These are phyloP conservation scores for Xestia sexstrigata DNA, from an alignment of 2,888 invertebrate genomes.

Conservation along the genomic window DNA sequence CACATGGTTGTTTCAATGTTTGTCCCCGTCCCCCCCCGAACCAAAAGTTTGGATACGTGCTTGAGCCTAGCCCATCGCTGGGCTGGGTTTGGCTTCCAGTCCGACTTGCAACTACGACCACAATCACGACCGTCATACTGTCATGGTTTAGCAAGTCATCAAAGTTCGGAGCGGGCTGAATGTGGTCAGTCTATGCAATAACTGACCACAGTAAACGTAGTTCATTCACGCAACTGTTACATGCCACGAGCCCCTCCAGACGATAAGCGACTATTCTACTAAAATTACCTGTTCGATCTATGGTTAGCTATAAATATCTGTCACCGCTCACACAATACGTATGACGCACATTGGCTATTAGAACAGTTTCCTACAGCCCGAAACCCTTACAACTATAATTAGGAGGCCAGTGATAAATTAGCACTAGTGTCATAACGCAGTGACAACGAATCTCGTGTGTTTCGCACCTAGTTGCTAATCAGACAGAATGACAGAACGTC, in stretches of 20 bases:
- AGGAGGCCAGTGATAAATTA: conserved; percentile 58
- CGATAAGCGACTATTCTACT: conserved; percentile 15
- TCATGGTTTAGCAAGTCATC: neutral
- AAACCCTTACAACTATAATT: conserved; percentile 55
- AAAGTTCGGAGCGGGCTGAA: neutral
- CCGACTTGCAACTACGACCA: neutral
- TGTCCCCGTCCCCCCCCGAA: no score
- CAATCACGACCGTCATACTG: neutral
- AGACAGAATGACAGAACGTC: conserved; percentile 21
- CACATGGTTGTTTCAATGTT: no score
- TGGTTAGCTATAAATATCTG: conserved; percentile 48
- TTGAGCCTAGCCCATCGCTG: neutral
- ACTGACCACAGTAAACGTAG: neutral
- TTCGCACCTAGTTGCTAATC: conserved; percentile 55
- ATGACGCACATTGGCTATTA: conserved; percentile 57
- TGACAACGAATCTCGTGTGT: conserved; percentile 39
- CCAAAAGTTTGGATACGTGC: no score
- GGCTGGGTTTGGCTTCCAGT: neutral
- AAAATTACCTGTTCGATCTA: conserved; percentile 33
- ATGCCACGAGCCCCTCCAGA: neutral
- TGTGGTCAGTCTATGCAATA: neutral
- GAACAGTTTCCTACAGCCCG: conserved; percentile 30
- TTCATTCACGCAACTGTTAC: neutral
- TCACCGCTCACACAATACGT: conserved; percentile 42
- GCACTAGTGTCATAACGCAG: conserved; percentile 51